Conservation (phyloP, 2,888 invertebrate genomes). For the Drosophila buzzatii region DNA sequence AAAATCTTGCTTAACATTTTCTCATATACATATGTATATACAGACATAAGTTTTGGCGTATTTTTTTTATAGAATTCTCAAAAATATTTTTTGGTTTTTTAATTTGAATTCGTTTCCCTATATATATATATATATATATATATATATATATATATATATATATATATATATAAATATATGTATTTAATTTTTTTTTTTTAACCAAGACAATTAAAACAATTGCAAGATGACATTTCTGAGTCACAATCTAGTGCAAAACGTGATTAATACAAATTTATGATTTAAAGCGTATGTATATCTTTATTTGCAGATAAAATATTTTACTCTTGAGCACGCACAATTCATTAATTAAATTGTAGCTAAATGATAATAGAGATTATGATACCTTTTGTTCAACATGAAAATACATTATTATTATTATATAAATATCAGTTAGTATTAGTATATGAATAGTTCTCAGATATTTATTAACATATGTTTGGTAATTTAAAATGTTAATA, state of each 20-base stretch:
- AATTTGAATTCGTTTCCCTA: background rate
- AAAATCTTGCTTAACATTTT: conserved; percentile 49
- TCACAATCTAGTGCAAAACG: conserved; percentile 44
- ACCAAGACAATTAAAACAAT: background rate
- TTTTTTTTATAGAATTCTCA: conserved; percentile 60
- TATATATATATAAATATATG: conserved; percentile 9
- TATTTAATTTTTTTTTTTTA: conserved; percentile 1
- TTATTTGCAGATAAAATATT: conserved; percentile 14
- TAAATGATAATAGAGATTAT: background rate
- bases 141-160: conserved; percentile 8
- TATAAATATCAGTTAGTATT: background rate
- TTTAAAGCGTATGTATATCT: background rate
- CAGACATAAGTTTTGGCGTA: conserved; percentile 21
- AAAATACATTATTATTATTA: background rate
- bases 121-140: background rate
- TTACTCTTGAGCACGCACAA: conserved; percentile 31
- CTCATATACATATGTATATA: background rate
- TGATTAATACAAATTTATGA: conserved; percentile 24
- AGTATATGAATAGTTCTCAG: too few species aligned
- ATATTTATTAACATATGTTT: too few species aligned
- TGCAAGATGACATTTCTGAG: conserved; percentile 4
- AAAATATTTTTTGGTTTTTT: conserved; percentile 13
- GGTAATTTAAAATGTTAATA: too few species aligned
- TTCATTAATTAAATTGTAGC: background rate
- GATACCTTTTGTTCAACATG: background rate